Evolutionary conservation across 2,888 invertebrate species (phyloP).

Genomic region (Melanostoma mellinum): DNA sequence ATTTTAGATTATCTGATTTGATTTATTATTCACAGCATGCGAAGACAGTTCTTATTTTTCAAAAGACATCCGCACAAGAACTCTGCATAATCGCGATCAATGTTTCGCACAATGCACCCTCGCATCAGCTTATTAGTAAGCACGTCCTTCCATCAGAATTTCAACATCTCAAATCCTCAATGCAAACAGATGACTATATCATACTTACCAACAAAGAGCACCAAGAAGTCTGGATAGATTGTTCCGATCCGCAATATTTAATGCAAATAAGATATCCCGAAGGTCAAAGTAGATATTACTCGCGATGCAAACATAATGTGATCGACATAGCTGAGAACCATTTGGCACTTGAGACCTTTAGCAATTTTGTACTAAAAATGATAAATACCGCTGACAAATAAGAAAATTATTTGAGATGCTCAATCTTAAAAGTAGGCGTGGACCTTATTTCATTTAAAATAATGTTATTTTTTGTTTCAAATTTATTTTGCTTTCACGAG

Average conservation of each 20-base stretch:
- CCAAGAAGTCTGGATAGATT: conserved; percentile 79
- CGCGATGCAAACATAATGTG: conserved; percentile 77
- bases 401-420: background rate
- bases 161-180: conserved; percentile 74
- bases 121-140: conserved; percentile 78
- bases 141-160: conserved; percentile 77
- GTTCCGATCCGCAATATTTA: conserved; percentile 77
- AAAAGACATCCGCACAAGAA: conserved; percentile 73
- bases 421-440: no score
- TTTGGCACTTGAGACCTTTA: conserved; percentile 78
- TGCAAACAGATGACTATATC: conserved; percentile 79
- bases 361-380: conserved; percentile 78
- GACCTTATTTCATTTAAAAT: no score
- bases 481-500: no score
- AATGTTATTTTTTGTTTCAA: no score
- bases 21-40: conserved; percentile 35
- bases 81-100: conserved; percentile 79
- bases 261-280: conserved; percentile 74
- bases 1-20: background rate
- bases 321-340: conserved; percentile 76
- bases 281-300: conserved; percentile 77
- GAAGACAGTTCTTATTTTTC: conserved; percentile 58
- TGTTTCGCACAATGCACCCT: conserved; percentile 77
- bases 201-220: conserved; percentile 76
- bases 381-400: conserved; percentile 15